Percentiles rank a stretch among this genome's conserved stretches.
phyloP scores from a whole-genome alignment of 1,140 invertebrate species.

The Cotesia typhae region DNA sequence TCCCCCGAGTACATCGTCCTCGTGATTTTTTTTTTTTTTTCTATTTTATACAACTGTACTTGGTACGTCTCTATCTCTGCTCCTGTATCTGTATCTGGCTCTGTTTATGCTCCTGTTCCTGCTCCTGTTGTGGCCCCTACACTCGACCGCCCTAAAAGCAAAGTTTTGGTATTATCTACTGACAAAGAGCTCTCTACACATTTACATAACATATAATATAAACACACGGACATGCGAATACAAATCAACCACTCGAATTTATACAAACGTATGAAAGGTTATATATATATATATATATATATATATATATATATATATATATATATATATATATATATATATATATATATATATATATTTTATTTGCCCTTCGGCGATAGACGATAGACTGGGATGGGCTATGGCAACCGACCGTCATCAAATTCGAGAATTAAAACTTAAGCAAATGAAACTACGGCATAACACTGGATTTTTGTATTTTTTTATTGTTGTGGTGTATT shows the following conservation, averaged over 20 bases:
- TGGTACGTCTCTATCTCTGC: too few species aligned
- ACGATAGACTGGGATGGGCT: background rate
- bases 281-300: background rate
- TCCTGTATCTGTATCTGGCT: too few species aligned
- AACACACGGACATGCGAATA: too few species aligned
- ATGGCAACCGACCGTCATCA: too few species aligned
- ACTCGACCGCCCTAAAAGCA: conserved; percentile 23
- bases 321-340: background rate
- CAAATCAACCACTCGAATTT: background rate
- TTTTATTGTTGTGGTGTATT: too few species aligned
- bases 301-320: background rate
- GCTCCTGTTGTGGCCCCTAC: background rate
- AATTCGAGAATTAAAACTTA: background rate
- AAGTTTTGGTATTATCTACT: conserved; percentile 23
- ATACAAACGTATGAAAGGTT: background rate
- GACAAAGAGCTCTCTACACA: background rate
- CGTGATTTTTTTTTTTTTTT: background rate
- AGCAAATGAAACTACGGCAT: conserved; percentile 4
- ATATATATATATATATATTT: background rate
- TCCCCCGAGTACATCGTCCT: too few species aligned
- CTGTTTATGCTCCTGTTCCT: background rate
- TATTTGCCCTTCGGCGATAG: background rate
- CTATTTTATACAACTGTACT: background rate
- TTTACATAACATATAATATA: too few species aligned
- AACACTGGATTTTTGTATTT: too few species aligned